Percentiles rank a stretch among this genome's conserved stretches.
Conservation (phyloP, 2,888 invertebrate species). For the Margaritifera margaritifera region DNA sequence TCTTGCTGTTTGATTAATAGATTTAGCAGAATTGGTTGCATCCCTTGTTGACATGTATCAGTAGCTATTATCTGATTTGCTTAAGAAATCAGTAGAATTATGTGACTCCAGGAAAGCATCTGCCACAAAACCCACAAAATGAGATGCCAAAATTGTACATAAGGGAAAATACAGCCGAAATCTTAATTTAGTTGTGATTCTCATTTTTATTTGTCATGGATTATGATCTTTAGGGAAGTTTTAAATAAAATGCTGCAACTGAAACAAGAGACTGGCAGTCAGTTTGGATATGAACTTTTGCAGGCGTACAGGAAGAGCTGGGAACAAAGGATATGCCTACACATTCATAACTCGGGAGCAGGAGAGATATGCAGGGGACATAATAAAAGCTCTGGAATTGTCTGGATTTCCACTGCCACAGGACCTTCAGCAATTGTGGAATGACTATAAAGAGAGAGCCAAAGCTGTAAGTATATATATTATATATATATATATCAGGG, state of each 20-base stretch:
- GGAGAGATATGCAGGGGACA: conserved; percentile 93
- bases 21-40: no score
- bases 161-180: no score
- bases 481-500: no score
- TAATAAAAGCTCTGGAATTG: conserved; percentile 91
- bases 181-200: no score
- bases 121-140: no score
- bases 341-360: conserved; percentile 98
- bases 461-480: conserved; percentile 84
- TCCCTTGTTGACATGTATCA: no score
- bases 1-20: no score
- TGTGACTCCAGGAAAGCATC: no score
- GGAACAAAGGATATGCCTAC: conserved; percentile 97
- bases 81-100: no score
- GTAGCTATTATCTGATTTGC: no score
- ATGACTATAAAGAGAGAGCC: conserved; percentile 87
- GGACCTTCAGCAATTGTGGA: conserved; percentile 81
- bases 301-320: conserved; percentile 79
- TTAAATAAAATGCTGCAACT: background rate
- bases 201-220: no score
- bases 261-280: background rate
- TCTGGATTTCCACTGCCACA: conserved; percentile 86
- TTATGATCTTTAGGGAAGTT: background rate
- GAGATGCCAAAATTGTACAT: no score
- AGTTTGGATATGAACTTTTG: conserved; percentile 16